Evolutionary conservation across 2,113 vertebrate genomes (phyloP).

Genomic region (Notothenia rossii): DNA sequence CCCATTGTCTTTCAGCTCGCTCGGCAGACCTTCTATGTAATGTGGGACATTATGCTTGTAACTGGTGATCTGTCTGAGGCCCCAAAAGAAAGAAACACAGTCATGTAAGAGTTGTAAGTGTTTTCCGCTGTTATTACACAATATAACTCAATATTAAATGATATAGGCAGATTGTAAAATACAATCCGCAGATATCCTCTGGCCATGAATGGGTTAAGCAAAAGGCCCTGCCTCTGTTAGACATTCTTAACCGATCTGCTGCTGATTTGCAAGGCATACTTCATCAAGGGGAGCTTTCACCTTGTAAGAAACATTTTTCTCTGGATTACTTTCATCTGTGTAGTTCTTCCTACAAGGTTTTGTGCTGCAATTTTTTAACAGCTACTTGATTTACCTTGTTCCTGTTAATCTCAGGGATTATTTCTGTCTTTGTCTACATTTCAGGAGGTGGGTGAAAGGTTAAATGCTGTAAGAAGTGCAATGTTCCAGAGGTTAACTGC

Average conservation of each 20-base stretch:
- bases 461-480: not conserved
- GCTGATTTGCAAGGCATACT: not conserved
- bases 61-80: no score
- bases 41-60: no score
- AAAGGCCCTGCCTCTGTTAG: not conserved
- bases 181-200: not conserved
- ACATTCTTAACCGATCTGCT: not conserved
- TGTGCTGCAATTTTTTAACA: no score
- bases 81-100: no score
- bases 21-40: no score
- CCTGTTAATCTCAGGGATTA: not conserved
- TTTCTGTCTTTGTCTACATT: not conserved
- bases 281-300: not conserved
- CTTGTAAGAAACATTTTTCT: not conserved
- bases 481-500: not conserved
- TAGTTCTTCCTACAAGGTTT: not conserved
- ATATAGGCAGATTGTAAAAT: not conserved
- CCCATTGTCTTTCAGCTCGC: no score
- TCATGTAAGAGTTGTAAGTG: no score
- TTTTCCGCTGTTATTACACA: no score
- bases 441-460: not conserved
- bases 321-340: not conserved
- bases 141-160: not conserved
- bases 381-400: not conserved
- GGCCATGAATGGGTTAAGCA: conserved; percentile 43